Evolutionary conservation across 2,113 vertebrate genomes (phyloP).

Genomic region (Agelaius tricolor): DNA sequence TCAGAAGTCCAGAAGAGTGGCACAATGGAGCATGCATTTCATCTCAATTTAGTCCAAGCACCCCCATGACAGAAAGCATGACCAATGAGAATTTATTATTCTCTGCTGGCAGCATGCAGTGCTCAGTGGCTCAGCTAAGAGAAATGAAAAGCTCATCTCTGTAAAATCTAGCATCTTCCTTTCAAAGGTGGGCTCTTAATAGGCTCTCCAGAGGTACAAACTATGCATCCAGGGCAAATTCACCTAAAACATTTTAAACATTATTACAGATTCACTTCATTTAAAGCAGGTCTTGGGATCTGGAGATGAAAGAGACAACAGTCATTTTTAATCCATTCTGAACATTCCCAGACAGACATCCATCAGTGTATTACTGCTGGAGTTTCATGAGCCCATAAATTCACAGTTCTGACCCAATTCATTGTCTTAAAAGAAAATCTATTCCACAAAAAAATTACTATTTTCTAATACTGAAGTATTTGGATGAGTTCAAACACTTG

Average conservation of each 20-base stretch:
- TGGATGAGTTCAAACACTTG: not conserved
- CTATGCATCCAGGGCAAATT: not conserved
- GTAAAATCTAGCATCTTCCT: not conserved
- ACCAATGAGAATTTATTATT: not conserved
- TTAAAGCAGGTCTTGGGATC: not conserved
- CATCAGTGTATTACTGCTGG: not conserved
- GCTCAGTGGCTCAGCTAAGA: not conserved
- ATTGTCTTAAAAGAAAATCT: not conserved
- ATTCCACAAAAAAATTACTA: not conserved
- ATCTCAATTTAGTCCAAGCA: not conserved
- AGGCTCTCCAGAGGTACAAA: not conserved
- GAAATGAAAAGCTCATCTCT: not conserved
- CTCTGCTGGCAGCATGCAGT: not conserved
- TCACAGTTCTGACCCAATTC: not conserved
- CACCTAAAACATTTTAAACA: not conserved
- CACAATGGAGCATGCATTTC: not conserved
- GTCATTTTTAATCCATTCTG: not conserved
- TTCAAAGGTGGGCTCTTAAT: not conserved
- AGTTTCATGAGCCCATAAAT: not conserved
- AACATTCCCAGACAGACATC: not conserved
- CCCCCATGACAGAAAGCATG: not conserved
- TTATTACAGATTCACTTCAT: not conserved
- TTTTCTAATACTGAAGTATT: not conserved
- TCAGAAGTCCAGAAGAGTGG: not conserved
- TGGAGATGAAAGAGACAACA: not conserved